Percentiles rank a stretch among this genome's conserved stretches.
Conservation (phyloP, 2,113 vertebrate species). For the Calypte anna region DNA sequence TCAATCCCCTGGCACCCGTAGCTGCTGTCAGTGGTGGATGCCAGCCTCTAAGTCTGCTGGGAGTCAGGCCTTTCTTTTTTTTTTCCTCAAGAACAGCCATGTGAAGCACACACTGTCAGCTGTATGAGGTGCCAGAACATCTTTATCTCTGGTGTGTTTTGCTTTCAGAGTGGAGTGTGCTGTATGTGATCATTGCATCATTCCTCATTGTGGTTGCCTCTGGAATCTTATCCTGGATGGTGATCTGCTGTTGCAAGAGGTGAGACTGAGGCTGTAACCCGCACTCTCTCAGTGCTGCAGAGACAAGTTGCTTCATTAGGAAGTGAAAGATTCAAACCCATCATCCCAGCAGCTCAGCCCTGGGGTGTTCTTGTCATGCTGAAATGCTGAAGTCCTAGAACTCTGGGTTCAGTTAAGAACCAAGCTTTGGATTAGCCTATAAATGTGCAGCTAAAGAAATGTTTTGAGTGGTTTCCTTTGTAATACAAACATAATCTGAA, state of each 20-base stretch:
- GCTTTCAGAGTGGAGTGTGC: conserved; percentile 94
- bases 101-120: not conserved
- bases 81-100: not conserved
- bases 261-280: conserved; percentile 49
- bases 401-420: not conserved
- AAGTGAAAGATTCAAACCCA: not conserved
- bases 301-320: not conserved
- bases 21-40: not conserved
- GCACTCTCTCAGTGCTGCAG: not conserved
- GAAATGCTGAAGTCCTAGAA: not conserved
- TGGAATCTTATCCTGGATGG: conserved; percentile 89
- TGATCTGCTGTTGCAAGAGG: conserved; percentile 94
- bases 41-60: not conserved
- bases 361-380: not conserved
- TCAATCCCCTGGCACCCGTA: not conserved
- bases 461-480: not conserved
- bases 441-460: not conserved
- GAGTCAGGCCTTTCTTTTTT: not conserved
- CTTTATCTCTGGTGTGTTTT: conserved; percentile 21
- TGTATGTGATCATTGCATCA: conserved; percentile 94
- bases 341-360: not conserved
- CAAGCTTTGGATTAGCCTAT: conserved; percentile 1
- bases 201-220: conserved; percentile 91
- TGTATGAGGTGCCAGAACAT: not conserved
- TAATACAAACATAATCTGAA: not conserved